A percentile compares a stretch with the other conserved stretches of the same genome.
Conservation (phyloP, 1,140 invertebrate genomes). For the Hylyphantes graminicola region DNA sequence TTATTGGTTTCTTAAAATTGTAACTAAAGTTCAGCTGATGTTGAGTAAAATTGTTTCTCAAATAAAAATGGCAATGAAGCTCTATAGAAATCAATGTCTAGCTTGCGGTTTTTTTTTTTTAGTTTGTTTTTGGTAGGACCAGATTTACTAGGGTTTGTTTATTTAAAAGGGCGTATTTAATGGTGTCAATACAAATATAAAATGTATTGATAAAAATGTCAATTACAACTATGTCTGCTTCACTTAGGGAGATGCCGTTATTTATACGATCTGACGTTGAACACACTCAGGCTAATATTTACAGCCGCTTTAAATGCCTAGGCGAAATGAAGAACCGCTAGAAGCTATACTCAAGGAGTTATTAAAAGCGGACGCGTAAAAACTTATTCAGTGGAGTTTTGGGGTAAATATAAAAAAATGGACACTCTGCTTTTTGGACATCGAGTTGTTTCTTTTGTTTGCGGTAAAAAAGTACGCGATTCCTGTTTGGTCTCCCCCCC, state of each 20-base stretch:
- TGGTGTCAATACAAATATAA: too few species aligned
- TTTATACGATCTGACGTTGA: constrained; percentile 55
- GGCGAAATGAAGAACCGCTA: constrained; percentile 27
- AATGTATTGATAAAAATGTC: too few species aligned
- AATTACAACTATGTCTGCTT: too few species aligned
- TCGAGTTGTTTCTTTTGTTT: constrained; percentile 41
- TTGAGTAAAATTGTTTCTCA: too few species aligned
- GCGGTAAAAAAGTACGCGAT: constrained; percentile 47
- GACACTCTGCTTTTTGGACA: constrained; percentile 13
- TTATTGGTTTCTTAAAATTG: too few species aligned
- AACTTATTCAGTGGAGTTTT: not conserved
- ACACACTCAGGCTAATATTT: constrained; percentile 57
- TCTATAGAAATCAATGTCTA: too few species aligned
- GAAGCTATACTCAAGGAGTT: constrained; percentile 33
- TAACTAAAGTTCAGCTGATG: too few species aligned
- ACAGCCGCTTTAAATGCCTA: constrained; percentile 52
- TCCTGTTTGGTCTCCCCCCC: constrained; percentile 10
- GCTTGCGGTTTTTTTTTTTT: too few species aligned
- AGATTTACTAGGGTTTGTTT: too few species aligned
- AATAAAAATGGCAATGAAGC: too few species aligned
- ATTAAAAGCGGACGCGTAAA: constrained; percentile 44
- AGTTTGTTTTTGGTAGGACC: too few species aligned
- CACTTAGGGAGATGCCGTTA: constrained; percentile 37
- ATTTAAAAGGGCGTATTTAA: too few species aligned
- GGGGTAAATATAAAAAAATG: constrained; percentile 1